Base-by-base conservation (phyloP, 2,888 invertebrate genomes). In the Suillia variegata region DNA sequence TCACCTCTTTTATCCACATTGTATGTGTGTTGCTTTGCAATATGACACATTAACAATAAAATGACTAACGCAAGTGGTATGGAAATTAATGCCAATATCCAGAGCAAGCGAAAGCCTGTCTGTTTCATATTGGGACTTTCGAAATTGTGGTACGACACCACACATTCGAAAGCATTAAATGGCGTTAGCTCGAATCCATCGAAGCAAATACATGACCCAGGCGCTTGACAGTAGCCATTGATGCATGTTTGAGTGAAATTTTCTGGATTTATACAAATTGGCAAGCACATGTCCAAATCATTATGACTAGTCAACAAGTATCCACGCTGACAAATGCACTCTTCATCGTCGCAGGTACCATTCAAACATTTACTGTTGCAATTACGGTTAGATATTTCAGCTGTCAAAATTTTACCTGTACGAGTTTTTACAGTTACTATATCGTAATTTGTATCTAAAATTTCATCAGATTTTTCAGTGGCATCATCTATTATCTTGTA, bases 291-390 rank as follows among this genome's bases (percentile, higher is more conserved):
- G 0, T 76, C 68, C 20, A 65, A 56, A 13, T 49, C 24, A 1
- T 26, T 56, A 1, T 20, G 52, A 1, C 38, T n/a, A 12, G 65
- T 56, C 2, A 65, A 50, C 20, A 51, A 31, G 49, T 55, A 70
- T 1, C 67, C 68, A 1, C 51, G 34, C 5, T 51, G 47, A n/a
- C 71, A 71, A 15, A 55, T 33, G 50, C 83, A 83, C 20, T 75
- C 59, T 0, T 75, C 75, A 1, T 63, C 71, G 2, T 64, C 52
- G 59, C 83, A 83, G 1, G 66, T 62, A 1, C 81, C 79, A 62
- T 77, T 74, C 2, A 50, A 20, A 21, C 70, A 71, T 17, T 56
- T 62, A 70, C 58, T 57, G 4, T 18, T 4, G 18, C 45, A 45
- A 18, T 20, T n/a, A 8, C n/a, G 10, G 3, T n/a, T 5, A 12